These are phyloP conservation scores for Tyria jacobaeae DNA, from an alignment of 2,888 invertebrate genomes.

Conservation along the genomic window DNA sequence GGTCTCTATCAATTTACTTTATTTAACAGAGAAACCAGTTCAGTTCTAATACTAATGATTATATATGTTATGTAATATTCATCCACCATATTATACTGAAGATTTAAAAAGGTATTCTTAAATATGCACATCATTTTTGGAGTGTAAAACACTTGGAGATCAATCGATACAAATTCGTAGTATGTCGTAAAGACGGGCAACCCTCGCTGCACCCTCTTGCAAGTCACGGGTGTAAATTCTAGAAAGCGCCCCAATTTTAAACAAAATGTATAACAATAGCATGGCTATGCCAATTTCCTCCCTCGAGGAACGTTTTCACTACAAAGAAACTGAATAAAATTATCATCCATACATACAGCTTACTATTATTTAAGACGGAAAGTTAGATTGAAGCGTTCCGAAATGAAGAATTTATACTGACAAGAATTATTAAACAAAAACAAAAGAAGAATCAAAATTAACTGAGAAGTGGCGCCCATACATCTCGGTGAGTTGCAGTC, in stretches of 20 bases:
- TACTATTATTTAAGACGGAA: conserved; percentile 65
- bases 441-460: conserved; percentile 52
- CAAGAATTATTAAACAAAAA: conserved; percentile 45
- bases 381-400: conserved; percentile 62
- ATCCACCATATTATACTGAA: too few relatives aligned
- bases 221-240: conserved; percentile 85
- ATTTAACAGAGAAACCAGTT: too few relatives aligned
- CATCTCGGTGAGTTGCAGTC: conserved; percentile 59
- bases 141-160: conserved; percentile 58
- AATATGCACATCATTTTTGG: too few relatives aligned
- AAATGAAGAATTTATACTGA: conserved; percentile 52
- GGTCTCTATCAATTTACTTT: too few relatives aligned
- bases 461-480: conserved; percentile 64
- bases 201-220: conserved; percentile 71
- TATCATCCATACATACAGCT: conserved; percentile 67
- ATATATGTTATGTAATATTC: too few relatives aligned
- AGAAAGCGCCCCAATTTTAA: conserved; percentile 86
- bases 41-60: too few relatives aligned
- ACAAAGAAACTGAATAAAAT: conserved; percentile 81
- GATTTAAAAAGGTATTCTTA: too few relatives aligned
- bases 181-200: conserved; percentile 43
- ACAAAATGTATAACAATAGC: conserved; percentile 84
- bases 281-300: conserved; percentile 82
- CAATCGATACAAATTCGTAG: conserved; percentile 66
- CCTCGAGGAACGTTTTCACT: conserved; percentile 73